Evolutionary conservation across 2,113 vertebrate species (phyloP).

Genomic region (Empidonax traillii): DNA sequence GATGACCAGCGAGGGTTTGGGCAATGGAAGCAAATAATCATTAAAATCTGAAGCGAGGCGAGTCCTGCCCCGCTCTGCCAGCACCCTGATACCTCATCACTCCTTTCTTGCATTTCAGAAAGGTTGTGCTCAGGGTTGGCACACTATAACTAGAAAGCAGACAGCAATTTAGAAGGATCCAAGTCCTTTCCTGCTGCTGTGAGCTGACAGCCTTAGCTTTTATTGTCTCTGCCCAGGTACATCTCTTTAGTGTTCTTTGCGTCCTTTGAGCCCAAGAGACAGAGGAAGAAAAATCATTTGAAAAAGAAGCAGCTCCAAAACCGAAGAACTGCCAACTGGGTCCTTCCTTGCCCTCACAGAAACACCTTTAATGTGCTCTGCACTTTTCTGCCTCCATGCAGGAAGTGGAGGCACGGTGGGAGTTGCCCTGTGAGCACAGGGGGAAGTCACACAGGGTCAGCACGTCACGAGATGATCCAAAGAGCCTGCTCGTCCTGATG

Average conservation of each 20-base stretch:
- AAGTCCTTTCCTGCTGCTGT: neutral
- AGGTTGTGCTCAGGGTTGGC: neutral
- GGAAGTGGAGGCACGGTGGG: neutral
- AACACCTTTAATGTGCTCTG: neutral
- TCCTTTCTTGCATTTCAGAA: neutral
- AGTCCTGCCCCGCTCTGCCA: neutral
- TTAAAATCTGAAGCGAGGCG: neutral
- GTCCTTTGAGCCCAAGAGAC: neutral
- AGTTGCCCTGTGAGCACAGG: neutral
- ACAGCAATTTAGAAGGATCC: neutral
- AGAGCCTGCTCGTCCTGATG: neutral
- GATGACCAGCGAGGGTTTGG: neutral
- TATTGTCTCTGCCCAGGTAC: neutral
- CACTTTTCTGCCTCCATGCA: neutral
- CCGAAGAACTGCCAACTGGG: neutral
- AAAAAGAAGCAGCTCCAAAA: neutral
- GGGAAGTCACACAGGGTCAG: neutral
- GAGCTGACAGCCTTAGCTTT: neutral
- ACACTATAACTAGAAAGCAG: neutral
- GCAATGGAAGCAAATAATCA: neutral
- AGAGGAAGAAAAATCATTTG: neutral
- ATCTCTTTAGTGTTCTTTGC: neutral
- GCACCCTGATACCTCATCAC: neutral
- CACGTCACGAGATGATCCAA: neutral
- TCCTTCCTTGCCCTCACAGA: neutral